phyloP scores from a whole-genome alignment of 2,888 invertebrate genomes.

The Hedya salicella region DNA sequence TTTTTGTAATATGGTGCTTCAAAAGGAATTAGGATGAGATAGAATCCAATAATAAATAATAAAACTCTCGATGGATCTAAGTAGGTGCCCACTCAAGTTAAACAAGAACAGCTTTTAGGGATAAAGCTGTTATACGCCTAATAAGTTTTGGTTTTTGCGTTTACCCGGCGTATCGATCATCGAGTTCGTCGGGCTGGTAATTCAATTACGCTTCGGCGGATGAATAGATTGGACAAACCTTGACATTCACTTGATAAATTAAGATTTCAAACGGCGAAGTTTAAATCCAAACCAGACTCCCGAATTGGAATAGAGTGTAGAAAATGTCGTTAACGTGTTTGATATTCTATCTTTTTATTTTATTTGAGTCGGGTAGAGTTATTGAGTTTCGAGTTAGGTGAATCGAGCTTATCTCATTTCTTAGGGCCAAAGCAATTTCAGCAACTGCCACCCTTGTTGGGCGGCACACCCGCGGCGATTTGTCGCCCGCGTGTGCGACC shows the following conservation, averaged over 20 bases:
- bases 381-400: conserved; percentile 26
- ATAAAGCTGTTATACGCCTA: conserved; percentile 9
- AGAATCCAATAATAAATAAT: background rate
- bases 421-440: conserved; percentile 66
- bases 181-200: conserved; percentile 12
- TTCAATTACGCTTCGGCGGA: conserved; percentile 3
- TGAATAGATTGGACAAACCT: conserved; percentile 15
- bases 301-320: background rate
- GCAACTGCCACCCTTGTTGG: conserved; percentile 58
- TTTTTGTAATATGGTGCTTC: background rate
- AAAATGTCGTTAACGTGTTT: background rate
- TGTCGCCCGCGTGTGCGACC: conserved; percentile 54
- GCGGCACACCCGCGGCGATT: conserved; percentile 51
- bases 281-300: background rate
- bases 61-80: background rate
- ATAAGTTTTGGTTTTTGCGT: conserved; percentile 10
- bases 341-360: conserved; percentile 11
- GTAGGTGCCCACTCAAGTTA: background rate
- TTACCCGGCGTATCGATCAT: conserved; percentile 1
- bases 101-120: conserved; percentile 12
- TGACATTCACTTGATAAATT: conserved; percentile 11
- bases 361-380: background rate
- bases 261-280: background rate
- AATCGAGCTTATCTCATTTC: conserved; percentile 64
- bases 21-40: background rate